Evolutionary conservation across 2,797 vertebrate species (phyloP).

Genomic region (Lutjanus campechanus): DNA sequence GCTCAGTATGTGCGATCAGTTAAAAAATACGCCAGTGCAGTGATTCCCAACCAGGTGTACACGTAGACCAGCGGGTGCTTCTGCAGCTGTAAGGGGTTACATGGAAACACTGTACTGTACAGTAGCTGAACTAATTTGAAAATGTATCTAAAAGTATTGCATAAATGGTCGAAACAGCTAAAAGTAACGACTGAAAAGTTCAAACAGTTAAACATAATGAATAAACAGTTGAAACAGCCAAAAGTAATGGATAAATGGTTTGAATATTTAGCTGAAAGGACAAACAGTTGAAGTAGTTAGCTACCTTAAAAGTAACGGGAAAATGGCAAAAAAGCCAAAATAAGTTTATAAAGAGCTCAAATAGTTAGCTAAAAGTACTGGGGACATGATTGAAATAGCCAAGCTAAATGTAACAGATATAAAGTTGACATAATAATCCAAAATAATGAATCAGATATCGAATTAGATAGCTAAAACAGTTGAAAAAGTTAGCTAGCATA

Average conservation of each 20-base stretch:
- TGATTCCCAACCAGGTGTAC: conserved; percentile 37
- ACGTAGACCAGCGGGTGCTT: not conserved
- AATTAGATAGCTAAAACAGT: not conserved
- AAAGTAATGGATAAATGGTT: not conserved
- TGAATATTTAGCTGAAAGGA: not conserved
- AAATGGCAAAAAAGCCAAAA: not conserved
- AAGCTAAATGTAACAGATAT: not conserved
- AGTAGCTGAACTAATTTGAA: too few relatives aligned
- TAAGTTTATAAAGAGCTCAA: not conserved
- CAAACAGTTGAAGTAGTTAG: not conserved
- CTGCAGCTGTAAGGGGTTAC: not conserved
- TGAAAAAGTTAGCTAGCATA: not conserved
- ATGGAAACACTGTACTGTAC: not conserved
- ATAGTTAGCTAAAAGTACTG: not conserved
- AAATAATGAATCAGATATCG: not conserved
- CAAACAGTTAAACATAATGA: not conserved
- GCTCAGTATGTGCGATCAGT: conserved; percentile 45
- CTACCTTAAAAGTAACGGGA: not conserved
- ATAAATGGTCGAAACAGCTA: not conserved
- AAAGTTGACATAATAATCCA: not conserved
- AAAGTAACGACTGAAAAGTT: not conserved
- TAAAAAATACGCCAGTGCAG: conserved; percentile 45
- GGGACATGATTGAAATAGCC: not conserved
- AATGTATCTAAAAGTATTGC: not conserved
- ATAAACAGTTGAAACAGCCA: not conserved